A percentile compares a stretch with the other conserved stretches of the same genome.
Conservation (phyloP, 2,113 vertebrate species). For the Acrocephalus kingi region DNA sequence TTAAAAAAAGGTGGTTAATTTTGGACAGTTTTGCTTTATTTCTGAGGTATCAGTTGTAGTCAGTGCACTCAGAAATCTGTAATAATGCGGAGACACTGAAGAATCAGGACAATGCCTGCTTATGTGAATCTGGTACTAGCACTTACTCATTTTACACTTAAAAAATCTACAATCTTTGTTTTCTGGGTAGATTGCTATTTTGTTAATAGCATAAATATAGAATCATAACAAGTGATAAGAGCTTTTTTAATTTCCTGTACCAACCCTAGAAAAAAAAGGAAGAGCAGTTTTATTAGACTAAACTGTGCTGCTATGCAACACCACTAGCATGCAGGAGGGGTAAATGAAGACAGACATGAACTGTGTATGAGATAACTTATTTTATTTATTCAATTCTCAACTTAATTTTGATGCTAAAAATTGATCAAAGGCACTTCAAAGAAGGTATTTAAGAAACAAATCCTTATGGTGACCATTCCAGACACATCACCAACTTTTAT, state of each 20-base stretch:
- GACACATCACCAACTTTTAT: background rate
- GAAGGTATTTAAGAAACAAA: slow-evolving; percentile 45
- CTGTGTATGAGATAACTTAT: slow-evolving; percentile 37
- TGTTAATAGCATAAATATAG: background rate
- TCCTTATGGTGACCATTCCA: slow-evolving; percentile 26
- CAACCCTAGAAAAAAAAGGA: background rate
- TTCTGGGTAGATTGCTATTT: background rate
- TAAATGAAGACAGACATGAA: slow-evolving; percentile 33
- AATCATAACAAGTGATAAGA: background rate
- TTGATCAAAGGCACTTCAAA: slow-evolving; percentile 68
- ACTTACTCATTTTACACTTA: background rate
- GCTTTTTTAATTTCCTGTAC: background rate
- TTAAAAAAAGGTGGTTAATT: background rate
- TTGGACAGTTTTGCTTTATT: background rate
- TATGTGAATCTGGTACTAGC: background rate
- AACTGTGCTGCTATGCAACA: background rate
- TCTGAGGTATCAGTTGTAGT: background rate
- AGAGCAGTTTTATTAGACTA: background rate
- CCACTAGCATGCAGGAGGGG: background rate
- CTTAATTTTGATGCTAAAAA: slow-evolving; percentile 62
- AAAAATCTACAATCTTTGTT: background rate
- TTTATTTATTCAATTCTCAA: slow-evolving; percentile 62
- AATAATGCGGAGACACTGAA: background rate
- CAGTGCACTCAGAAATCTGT: background rate
- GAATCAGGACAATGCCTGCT: background rate